phyloP scores from a whole-genome alignment of 2,113 vertebrate genomes.

The Neodontobutis hainanensis region DNA sequence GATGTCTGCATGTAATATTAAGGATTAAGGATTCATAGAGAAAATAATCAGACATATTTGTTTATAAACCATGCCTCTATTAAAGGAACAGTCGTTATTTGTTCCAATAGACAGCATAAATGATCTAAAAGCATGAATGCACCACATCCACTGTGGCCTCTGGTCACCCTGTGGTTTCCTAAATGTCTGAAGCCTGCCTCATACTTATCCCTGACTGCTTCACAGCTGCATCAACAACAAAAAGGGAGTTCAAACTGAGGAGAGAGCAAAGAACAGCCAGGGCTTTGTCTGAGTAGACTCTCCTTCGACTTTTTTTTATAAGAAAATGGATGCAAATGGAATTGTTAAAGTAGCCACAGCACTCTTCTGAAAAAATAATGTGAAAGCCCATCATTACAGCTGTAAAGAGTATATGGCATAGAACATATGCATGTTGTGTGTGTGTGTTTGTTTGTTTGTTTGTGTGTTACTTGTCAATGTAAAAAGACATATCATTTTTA shows the following conservation, averaged over 20 bases:
- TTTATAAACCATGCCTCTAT: constrained; percentile 33
- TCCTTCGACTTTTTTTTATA: constrained; percentile 6
- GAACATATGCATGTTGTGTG: background rate
- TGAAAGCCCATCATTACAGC: background rate
- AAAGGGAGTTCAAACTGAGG: constrained; percentile 7
- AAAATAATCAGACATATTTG: constrained; percentile 38
- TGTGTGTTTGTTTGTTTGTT: too few relatives aligned
- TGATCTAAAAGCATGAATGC: constrained; percentile 7
- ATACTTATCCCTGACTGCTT: background rate
- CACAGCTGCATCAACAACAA: constrained; percentile 8
- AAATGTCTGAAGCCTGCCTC: constrained; percentile 9
- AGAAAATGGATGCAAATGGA: constrained; percentile 6
- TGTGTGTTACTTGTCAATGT: too few relatives aligned
- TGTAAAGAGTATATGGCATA: background rate
- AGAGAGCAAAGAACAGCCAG: constrained; percentile 3
- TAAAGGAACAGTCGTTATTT: constrained; percentile 25
- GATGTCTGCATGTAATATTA: constrained; percentile 50
- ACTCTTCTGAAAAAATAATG: background rate
- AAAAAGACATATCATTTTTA: too few relatives aligned
- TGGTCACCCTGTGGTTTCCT: background rate
- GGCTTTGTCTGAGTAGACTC: constrained; percentile 5
- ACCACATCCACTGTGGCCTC: background rate
- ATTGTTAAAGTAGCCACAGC: background rate
- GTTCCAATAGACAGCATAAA: constrained; percentile 7
- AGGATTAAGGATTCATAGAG: constrained; percentile 50